These are phyloP conservation scores for Morpho achilles DNA, from an alignment of 2,888 invertebrate genomes.

Conservation along the genomic window DNA sequence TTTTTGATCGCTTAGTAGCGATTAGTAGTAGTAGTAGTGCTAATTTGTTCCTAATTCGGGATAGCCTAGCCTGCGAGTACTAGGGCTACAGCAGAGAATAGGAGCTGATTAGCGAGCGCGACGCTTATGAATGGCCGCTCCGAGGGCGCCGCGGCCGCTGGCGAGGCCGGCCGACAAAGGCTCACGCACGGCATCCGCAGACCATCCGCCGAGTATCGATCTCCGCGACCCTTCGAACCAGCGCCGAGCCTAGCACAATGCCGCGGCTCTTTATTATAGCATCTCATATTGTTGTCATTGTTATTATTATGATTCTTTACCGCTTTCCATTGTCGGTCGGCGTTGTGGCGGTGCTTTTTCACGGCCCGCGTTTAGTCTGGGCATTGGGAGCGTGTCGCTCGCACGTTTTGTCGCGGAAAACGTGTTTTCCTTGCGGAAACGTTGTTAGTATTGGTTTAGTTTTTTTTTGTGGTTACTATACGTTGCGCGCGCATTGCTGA, in stretches of 20 bases:
- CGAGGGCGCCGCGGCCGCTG: constrained; percentile 34
- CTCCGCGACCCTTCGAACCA: constrained; percentile 76
- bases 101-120: constrained; percentile 58
- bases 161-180: constrained; percentile 50
- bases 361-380: constrained; percentile 78
- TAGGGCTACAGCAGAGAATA: constrained; percentile 31
- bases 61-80: constrained; percentile 2
- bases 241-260: constrained; percentile 76
- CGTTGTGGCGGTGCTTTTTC: constrained; percentile 79
- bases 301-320: constrained; percentile 80
- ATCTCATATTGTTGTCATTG: constrained; percentile 80
- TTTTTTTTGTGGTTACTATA: constrained; percentile 43
- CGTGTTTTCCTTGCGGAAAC: constrained; percentile 70
- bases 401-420: constrained; percentile 77
- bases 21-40: too few species aligned
- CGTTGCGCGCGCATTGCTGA: constrained; percentile 55
- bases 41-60: neutral
- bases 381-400: constrained; percentile 76
- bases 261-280: constrained; percentile 78
- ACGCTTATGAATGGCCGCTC: constrained; percentile 51
- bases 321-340: constrained; percentile 79
- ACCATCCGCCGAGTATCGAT: constrained; percentile 75
- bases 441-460: constrained; percentile 40
- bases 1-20: too few species aligned
- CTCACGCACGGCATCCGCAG: constrained; percentile 70